Base-by-base conservation (phyloP, 2,113 vertebrate genomes). In the Toxostoma redivivum region DNA sequence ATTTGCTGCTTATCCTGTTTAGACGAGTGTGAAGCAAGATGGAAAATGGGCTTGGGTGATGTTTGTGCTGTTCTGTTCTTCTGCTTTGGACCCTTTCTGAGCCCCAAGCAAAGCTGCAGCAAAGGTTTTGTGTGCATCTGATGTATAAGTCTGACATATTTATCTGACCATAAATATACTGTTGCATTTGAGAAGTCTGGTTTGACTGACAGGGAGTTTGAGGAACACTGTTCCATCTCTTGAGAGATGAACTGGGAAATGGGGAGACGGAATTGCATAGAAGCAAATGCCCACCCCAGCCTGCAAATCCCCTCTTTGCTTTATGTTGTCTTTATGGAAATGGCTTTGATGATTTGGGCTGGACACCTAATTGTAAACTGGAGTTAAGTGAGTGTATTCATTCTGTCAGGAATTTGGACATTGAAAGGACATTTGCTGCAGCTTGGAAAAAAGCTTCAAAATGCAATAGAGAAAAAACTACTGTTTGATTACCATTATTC, bases 261-360 rank as follows among this genome's bases (percentile, higher is more conserved):
- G 31, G 16, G 50, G 12, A 91, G 18, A 12, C 66, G 22, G 17
- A 54, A 35, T 21, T 73, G 13, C 22, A 16, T 9, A 37, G 54
- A 58, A 87, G 15, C 33, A 67, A 78, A 53, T 0, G 25, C 28
- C 40, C 20, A 42, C 25, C 9, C 10, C 45, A 74, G 24, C 22
- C 51, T 10, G 2, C 50, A 61, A 74, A 70, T 15, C 12, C 10
- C 9, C 30, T 33, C 35, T 51, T 83, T 80, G 48, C 64, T 90
- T 81, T 74, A 15, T 64, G 33, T 80, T 81, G 22, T 77, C 47
- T n/a, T 84, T 10, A 9, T 77, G 30, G 51, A 66, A 92, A 54
- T 30, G 16, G 16, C 48, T 77, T 64, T 89, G 67, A 76, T 92
- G 81, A 81, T 93, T 94, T 97, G 62, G 54, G 45, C 70, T 90